These are phyloP conservation scores for Istiophorus platypterus DNA, from an alignment of 2,113 vertebrate species.

Conservation along the genomic window DNA sequence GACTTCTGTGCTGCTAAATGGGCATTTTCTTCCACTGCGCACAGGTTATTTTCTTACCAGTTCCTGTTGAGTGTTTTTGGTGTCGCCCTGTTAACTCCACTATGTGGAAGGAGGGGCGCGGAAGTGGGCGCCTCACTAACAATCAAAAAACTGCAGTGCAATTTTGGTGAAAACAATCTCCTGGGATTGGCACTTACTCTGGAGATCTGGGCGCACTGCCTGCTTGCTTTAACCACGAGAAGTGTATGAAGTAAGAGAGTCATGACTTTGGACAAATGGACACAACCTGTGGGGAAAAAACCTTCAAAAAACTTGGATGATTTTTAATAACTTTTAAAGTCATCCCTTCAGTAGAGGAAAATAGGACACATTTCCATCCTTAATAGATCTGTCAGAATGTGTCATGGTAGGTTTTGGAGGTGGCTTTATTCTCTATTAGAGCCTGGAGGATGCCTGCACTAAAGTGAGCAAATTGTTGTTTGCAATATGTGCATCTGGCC, in stretches of 20 bases:
- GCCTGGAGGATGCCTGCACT: background rate
- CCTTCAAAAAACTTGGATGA: background rate
- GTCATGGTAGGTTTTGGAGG: background rate
- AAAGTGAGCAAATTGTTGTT: constrained; percentile 3
- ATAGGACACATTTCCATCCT: background rate
- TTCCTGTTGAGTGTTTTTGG: constrained; percentile 28
- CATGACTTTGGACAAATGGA: background rate
- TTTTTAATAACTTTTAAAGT: background rate
- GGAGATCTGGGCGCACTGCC: background rate
- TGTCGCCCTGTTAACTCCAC: background rate
- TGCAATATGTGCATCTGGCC: background rate
- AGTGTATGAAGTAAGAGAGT: background rate
- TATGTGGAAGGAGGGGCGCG: constrained; percentile 9
- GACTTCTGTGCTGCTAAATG: constrained; percentile 19
- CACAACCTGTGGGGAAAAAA: background rate
- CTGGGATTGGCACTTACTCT: constrained; percentile 13
- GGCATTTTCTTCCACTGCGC: constrained; percentile 35
- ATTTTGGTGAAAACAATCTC: constrained; percentile 45
- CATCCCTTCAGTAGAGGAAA: background rate
- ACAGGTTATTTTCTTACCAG: constrained; percentile 52
- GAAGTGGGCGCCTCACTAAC: constrained; percentile 21
- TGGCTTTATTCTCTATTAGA: background rate
- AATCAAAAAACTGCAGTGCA: constrained; percentile 19
- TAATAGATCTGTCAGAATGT: constrained; percentile 12
- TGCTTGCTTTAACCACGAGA: constrained; percentile 7